Evolutionary conservation across 1,140 invertebrate species (phyloP).

Genomic region (Bombus cullumanus): DNA sequence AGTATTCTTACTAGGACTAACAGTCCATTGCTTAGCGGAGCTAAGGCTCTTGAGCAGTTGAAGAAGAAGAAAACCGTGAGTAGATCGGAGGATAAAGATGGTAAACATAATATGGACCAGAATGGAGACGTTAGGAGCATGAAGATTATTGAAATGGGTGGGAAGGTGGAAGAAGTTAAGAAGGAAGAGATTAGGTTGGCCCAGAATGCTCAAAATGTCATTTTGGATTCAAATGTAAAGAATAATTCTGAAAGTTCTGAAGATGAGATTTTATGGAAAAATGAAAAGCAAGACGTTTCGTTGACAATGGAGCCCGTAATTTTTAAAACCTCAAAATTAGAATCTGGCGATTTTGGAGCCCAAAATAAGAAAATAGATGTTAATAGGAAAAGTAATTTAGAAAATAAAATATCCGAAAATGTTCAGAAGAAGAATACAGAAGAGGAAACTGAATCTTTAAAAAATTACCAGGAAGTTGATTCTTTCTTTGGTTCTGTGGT

Average conservation of each 20-base stretch:
- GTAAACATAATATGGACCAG: neutral
- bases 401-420: neutral
- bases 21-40: conserved; percentile 2
- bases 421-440: neutral
- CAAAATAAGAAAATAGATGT: neutral
- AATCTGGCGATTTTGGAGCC: neutral
- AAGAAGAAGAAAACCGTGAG: conserved; percentile 33
- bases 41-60: neutral
- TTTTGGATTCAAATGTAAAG: neutral
- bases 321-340: neutral
- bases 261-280: neutral
- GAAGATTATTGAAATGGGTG: neutral
- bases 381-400: neutral
- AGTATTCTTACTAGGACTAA: conserved; percentile 72
- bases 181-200: conserved; percentile 17
- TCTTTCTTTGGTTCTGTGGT: conserved; percentile 7
- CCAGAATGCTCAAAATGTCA: neutral
- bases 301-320: neutral
- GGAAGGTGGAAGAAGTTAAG: neutral
- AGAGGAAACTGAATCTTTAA: neutral
- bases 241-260: neutral
- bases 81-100: neutral
- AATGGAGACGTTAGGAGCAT: neutral
- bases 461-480: neutral
- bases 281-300: neutral